A percentile compares a stretch with the other conserved stretches of the same genome.
Conservation (phyloP, 1,140 invertebrate species). For the Calliopsis andreniformis region DNA sequence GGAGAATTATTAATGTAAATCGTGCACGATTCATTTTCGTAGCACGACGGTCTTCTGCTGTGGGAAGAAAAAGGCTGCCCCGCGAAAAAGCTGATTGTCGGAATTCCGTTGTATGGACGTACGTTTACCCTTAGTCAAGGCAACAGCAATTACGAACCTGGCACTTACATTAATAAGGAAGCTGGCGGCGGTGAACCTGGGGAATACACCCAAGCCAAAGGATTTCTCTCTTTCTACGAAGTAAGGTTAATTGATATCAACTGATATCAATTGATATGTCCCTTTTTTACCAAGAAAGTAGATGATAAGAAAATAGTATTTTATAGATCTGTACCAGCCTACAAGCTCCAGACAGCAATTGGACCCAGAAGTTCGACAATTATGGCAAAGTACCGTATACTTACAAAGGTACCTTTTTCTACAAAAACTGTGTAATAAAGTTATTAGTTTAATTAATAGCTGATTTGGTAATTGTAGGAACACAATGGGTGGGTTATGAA, state of each 20-base stretch:
- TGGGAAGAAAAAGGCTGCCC: conserved; percentile 94
- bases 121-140: conserved; percentile 89
- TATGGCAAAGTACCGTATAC: conserved; percentile 91
- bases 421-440: no score
- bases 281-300: no score
- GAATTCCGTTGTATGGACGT: conserved; percentile 93
- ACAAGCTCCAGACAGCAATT: conserved; percentile 84
- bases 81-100: conserved; percentile 93
- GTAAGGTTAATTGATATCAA: conserved; percentile 75
- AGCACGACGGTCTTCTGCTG: conserved; percentile 92
- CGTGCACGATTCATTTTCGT: conserved; percentile 50
- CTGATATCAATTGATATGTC: no score
- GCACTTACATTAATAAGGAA: conserved; percentile 93
- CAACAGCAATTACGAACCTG: conserved; percentile 91
- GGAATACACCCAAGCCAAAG: conserved; percentile 91
- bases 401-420: conserved; percentile 85
- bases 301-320: conserved; percentile 34
- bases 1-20: no score
- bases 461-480: conserved; percentile 82
- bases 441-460: no score
- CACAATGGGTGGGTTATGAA: conserved; percentile 97
- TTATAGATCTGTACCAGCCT: conserved; percentile 89
- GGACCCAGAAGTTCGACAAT: conserved; percentile 92
- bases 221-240: conserved; percentile 95
- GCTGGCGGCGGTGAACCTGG: conserved; percentile 92